These are phyloP conservation scores for Xenus cinereus DNA, from an alignment of 2,113 vertebrate genomes.

Conservation along the genomic window DNA sequence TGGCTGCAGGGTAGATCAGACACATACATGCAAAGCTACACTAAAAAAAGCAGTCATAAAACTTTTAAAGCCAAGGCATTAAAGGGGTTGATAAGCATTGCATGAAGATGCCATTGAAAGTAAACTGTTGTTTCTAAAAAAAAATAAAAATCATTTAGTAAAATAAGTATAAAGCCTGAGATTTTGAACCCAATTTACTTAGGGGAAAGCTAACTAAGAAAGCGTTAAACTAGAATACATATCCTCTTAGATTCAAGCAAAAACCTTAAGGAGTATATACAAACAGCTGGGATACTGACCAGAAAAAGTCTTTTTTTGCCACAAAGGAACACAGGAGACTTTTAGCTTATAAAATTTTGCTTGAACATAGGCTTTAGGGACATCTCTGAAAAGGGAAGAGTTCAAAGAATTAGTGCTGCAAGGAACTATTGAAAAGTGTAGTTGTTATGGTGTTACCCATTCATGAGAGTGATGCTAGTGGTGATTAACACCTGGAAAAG, in stretches of 20 bases:
- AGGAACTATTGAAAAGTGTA: neutral
- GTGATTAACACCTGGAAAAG: neutral
- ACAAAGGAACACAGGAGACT: slow-evolving; percentile 64
- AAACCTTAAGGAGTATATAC: neutral
- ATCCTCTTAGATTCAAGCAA: neutral
- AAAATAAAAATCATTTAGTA: neutral
- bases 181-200: neutral
- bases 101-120: neutral
- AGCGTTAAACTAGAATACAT: neutral
- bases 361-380: slow-evolving; percentile 55
- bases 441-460: neutral
- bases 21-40: neutral
- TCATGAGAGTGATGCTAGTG: neutral
- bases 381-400: slow-evolving; percentile 61
- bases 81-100: neutral
- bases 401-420: neutral
- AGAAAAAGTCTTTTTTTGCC: slow-evolving; percentile 70
- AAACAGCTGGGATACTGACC: slow-evolving; percentile 59
- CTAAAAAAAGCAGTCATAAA: neutral
- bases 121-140: neutral
- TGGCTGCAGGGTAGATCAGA: neutral
- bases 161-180: neutral
- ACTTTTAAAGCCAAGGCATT: neutral
- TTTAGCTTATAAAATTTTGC: slow-evolving; percentile 71
- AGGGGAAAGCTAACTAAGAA: neutral